phyloP scores from a whole-genome alignment of 92 coral and sea anemone genomes.

The Actinernus sp. region DNA sequence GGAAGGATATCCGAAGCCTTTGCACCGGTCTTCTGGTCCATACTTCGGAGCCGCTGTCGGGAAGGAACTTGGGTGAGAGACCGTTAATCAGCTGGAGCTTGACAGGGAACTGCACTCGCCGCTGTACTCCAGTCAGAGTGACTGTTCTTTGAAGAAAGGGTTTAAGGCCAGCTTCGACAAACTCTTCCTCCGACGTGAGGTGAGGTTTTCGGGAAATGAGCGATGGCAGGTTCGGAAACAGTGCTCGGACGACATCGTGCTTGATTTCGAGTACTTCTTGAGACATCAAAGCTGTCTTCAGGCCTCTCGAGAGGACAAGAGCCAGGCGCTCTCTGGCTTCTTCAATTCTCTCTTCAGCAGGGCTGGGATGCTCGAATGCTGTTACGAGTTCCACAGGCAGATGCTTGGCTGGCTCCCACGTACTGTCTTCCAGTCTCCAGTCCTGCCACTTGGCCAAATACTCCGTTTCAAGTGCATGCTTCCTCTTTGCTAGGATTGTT shows the following conservation, averaged over 20 bases:
- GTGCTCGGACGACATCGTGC: constrained; percentile 10
- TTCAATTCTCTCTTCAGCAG: background rate
- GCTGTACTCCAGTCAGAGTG: too few species aligned
- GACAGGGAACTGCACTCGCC: too few species aligned
- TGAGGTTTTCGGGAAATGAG: too few species aligned
- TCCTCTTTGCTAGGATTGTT: background rate
- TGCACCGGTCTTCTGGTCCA: too few species aligned
- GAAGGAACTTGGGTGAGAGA: too few species aligned
- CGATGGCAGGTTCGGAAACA: constrained; percentile 18
- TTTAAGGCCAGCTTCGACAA: too few species aligned
- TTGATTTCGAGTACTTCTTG: background rate
- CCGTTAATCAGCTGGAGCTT: too few species aligned
- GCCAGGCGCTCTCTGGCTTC: constrained; percentile 14
- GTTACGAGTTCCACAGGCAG: background rate
- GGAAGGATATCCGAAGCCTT: too few species aligned
- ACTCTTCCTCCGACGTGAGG: too few species aligned
- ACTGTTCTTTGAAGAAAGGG: too few species aligned
- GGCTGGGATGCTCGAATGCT: constrained; percentile 13
- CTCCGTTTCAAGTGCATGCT: background rate
- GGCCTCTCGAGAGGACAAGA: constrained; percentile 1
- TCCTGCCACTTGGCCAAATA: background rate
- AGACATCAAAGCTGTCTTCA: background rate
- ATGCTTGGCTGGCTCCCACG: constrained; percentile 16
- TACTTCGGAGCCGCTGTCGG: too few species aligned
- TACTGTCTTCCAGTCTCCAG: background rate